Evolutionary conservation across 2,888 invertebrate species (phyloP).

Genomic region (Cryptops parisi): DNA sequence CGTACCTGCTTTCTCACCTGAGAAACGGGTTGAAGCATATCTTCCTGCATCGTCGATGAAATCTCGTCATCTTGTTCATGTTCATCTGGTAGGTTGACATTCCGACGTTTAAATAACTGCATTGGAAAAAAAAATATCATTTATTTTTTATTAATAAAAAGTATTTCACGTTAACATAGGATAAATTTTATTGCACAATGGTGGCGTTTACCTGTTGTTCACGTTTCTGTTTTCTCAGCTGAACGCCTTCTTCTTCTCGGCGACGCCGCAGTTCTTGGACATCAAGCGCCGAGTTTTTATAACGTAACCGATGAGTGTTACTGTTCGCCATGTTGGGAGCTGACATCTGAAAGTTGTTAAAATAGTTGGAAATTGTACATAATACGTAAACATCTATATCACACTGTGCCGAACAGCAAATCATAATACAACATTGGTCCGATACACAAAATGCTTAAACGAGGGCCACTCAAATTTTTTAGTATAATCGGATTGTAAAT

Average conservation of each 20-base stretch:
- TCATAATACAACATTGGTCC: no score
- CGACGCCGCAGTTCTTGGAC: slow-evolving; percentile 80
- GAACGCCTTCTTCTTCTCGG: slow-evolving; percentile 91
- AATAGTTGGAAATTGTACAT: no score
- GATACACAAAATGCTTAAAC: no score
- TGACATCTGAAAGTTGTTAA: slow-evolving; percentile 16
- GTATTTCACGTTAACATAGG: background rate
- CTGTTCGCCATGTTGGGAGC: slow-evolving; percentile 16
- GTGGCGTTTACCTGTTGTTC: slow-evolving; percentile 55
- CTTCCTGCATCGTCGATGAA: slow-evolving; percentile 32
- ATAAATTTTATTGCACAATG: background rate
- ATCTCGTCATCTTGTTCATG: slow-evolving; percentile 30
- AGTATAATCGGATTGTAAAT: no score
- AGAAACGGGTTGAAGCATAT: slow-evolving; percentile 17
- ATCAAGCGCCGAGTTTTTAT: slow-evolving; percentile 85
- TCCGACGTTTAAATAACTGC: slow-evolving; percentile 67
- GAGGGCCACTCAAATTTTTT: slow-evolving; percentile 38
- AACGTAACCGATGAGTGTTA: slow-evolving; percentile 46
- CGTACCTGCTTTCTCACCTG: no score
- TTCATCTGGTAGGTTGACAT: slow-evolving; percentile 45
- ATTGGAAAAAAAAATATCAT: no score
- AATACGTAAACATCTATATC: no score
- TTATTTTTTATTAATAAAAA: no score
- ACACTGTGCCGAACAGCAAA: no score
- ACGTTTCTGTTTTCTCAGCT: slow-evolving; percentile 84